phyloP scores from a whole-genome alignment of 1,140 invertebrate genomes.

The Paralvinella palmiformis region DNA sequence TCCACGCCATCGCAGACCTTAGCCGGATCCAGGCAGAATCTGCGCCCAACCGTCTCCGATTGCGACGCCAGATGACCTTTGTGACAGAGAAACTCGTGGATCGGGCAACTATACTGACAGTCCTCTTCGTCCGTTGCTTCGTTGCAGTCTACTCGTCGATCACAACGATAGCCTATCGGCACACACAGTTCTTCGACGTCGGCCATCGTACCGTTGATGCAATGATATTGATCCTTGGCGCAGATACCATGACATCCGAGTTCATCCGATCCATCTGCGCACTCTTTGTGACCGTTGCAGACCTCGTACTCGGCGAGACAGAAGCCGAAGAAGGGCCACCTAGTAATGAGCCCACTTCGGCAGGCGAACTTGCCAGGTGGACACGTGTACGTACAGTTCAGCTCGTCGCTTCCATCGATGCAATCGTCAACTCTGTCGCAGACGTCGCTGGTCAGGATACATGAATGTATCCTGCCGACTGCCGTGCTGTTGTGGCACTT shows the following conservation, averaged over 20 bases:
- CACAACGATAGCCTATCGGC: neutral
- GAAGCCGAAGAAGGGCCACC: neutral
- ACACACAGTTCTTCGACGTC: neutral
- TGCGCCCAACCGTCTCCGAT: neutral
- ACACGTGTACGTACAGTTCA: slow-evolving; percentile 4
- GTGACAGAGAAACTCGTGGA: neutral
- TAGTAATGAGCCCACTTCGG: neutral
- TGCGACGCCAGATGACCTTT: neutral
- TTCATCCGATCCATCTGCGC: slow-evolving; percentile 9
- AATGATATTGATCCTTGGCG: no score
- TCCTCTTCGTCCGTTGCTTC: slow-evolving; percentile 17
- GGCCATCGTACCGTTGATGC: neutral
- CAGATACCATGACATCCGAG: neutral
- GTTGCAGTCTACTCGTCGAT: neutral
- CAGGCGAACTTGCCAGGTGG: neutral
- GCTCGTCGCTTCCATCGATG: slow-evolving; percentile 1
- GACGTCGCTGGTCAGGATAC: neutral
- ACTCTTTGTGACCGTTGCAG: neutral
- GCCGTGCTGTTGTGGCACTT: neutral
- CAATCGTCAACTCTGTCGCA: neutral
- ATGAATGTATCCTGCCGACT: neutral
- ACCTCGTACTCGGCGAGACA: neutral
- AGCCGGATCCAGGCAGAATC: slow-evolving; percentile 6
- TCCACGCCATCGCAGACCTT: slow-evolving; percentile 11
- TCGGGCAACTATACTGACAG: slow-evolving; percentile 1